phyloP scores from a whole-genome alignment of 1,140 invertebrate genomes.

The Vanessa tameamea region DNA sequence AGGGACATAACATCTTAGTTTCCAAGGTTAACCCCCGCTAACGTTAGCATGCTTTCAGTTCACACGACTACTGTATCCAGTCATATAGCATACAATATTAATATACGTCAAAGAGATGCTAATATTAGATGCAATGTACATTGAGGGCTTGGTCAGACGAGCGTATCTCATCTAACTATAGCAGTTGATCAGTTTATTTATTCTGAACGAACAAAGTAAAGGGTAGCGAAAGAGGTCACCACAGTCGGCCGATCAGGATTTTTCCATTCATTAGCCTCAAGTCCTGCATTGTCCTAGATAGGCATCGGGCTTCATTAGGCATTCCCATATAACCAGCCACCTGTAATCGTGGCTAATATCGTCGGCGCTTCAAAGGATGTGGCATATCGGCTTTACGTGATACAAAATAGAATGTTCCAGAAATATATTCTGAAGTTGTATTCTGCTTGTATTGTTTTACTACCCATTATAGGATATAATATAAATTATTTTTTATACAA shows the following conservation, averaged over 20 bases:
- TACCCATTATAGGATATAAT: too few species aligned
- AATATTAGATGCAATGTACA: too few species aligned
- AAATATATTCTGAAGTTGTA: neutral
- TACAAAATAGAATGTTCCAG: neutral
- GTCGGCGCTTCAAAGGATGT: slow-evolving; percentile 6
- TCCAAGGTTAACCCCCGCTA: too few species aligned
- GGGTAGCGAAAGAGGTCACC: slow-evolving; percentile 67
- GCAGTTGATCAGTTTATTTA: slow-evolving; percentile 50
- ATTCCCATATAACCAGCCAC: slow-evolving; percentile 29
- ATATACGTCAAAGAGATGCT: too few species aligned
- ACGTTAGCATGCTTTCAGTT: too few species aligned
- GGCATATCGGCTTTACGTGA: neutral
- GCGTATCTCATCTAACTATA: slow-evolving; percentile 29
- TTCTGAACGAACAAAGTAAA: slow-evolving; percentile 61
- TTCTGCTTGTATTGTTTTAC: neutral
- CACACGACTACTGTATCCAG: too few species aligned
- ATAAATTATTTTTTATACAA: too few species aligned
- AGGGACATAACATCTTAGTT: too few species aligned
- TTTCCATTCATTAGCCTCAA: slow-evolving; percentile 68
- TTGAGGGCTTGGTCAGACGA: neutral
- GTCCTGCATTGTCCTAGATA: slow-evolving; percentile 59
- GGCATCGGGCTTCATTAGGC: slow-evolving; percentile 59
- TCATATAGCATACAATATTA: too few species aligned
- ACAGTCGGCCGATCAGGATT: slow-evolving; percentile 69
- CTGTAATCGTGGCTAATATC: slow-evolving; percentile 14